Percentiles rank a stretch among this genome's conserved stretches.
Conservation (phyloP, 2,113 vertebrate species). For the Alouatta palliata region DNA sequence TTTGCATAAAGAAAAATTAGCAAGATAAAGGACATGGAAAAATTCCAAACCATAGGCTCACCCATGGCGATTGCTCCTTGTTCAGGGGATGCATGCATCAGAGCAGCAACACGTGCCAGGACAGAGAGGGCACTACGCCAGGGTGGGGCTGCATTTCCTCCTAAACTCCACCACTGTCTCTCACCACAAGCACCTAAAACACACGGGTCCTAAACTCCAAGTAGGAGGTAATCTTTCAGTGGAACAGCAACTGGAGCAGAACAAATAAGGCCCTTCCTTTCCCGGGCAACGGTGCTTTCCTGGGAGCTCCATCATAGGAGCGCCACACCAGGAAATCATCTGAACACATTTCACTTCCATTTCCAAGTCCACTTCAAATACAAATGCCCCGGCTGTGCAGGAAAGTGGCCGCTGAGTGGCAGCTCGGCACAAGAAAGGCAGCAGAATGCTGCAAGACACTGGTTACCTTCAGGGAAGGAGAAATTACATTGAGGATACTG, state of each 20-base stretch:
- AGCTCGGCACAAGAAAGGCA: neutral
- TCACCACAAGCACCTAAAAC: neutral
- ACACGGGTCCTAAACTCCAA: neutral
- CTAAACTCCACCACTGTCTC: too few species aligned
- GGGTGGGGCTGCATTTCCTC: neutral
- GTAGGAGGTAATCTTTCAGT: neutral
- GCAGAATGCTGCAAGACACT: rapidly evolving
- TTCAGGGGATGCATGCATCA: neutral
- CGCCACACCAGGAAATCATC: neutral
- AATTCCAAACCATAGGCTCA: neutral
- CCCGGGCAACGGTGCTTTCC: rapidly evolving
- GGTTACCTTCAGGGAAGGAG: neutral
- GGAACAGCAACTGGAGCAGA: neutral
- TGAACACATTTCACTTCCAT: neutral
- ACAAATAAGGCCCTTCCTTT: neutral
- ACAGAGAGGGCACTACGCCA: too few species aligned
- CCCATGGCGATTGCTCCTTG: rapidly evolving
- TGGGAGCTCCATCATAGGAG: neutral
- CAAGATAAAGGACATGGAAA: neutral
- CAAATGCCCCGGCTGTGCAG: neutral
- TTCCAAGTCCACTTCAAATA: neutral
- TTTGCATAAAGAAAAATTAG: neutral
- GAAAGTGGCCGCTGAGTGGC: neutral
- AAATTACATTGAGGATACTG: rapidly evolving
- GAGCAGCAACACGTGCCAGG: neutral